A percentile compares a stretch with the other conserved stretches of the same genome.
phyloP scores from a whole-genome alignment of 2,888 invertebrate species.

The Cataglyphis albicans region DNA sequence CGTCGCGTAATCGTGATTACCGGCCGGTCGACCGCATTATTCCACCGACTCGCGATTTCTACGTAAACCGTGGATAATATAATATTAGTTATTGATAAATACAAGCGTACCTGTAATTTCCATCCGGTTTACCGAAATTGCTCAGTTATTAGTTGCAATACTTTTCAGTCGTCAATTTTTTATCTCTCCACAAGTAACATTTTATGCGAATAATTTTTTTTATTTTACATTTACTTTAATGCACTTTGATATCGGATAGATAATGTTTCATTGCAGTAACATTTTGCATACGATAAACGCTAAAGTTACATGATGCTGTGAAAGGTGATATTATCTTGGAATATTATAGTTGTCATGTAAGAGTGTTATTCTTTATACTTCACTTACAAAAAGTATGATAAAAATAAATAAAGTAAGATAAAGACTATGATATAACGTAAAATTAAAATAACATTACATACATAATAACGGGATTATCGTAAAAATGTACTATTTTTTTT shows the following conservation, averaged over 20 bases:
- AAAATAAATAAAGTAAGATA: too few relatives aligned
- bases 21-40: conserved; percentile 19
- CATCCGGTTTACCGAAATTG: not conserved
- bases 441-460: conserved; percentile 19
- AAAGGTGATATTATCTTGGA: not conserved
- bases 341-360: not conserved
- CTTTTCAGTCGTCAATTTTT: conserved; percentile 33
- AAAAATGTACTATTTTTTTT: not conserved
- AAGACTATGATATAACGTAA: conserved; percentile 1
- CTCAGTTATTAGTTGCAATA: conserved; percentile 5
- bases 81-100: conserved; percentile 43
- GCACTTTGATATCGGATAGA: not conserved
- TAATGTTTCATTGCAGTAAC: not conserved
- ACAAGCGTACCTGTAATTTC: conserved; percentile 14
- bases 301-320: not conserved
- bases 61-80: conserved; percentile 35
- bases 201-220: conserved; percentile 23
- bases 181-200: not conserved
- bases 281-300: not conserved
- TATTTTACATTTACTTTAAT: conserved; percentile 7
- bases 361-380: not conserved
- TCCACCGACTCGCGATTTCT: conserved; percentile 28
- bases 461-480: not conserved
- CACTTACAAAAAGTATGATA: not conserved
- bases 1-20: conserved; percentile 39